Base-by-base conservation (phyloP, 2,797 vertebrate species). In the Salarias fasciatus region DNA sequence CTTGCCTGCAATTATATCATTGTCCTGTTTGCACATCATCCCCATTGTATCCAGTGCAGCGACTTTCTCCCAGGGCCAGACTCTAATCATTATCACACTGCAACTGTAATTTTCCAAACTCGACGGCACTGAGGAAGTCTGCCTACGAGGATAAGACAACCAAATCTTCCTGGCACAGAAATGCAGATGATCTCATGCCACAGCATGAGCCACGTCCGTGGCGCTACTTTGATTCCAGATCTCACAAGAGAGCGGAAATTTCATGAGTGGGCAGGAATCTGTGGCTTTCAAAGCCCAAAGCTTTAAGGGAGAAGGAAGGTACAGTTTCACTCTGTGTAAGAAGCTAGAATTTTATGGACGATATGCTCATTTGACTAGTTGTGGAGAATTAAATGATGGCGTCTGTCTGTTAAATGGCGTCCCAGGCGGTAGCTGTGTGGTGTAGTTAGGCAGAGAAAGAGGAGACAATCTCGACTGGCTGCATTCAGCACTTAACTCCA, bases 1-100 rank as follows among this genome's bases (percentile, higher is more conserved):
- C 53, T 49, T 54, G 57, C 57, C 65, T 59, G 71, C 58, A 61
- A 78, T 75, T 64, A 68, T 72, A 50, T 74, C 46, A 63, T 33
- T 68, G 45, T 36, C 12, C 30, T 60, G 41, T 69, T 61, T 64
- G 43, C 41, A 69, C 67, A 77, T 57, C 12, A 66, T 62, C 56
- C 63, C 40, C 18, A 48, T 57, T 86, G 70, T 76, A 47, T 40
- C 42, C 31, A 55, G 30, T 11, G n/a, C 9, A 6, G 47, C 53
- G 53, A 43, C 63, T 68, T 68, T 48, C 31, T 49, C 33, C 49
- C 48, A 44, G 13, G 28, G 37, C 69, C 69, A 0, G 6, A 62
- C 37, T 56, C 6, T 12, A 35, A 38, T 62, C 38, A 80, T 77
- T 55, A 66, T 77, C 62, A 59, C 47, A 82, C 53, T 62, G 50